phyloP scores from a whole-genome alignment of 2,888 invertebrate genomes.

The Ditula angustiorana region DNA sequence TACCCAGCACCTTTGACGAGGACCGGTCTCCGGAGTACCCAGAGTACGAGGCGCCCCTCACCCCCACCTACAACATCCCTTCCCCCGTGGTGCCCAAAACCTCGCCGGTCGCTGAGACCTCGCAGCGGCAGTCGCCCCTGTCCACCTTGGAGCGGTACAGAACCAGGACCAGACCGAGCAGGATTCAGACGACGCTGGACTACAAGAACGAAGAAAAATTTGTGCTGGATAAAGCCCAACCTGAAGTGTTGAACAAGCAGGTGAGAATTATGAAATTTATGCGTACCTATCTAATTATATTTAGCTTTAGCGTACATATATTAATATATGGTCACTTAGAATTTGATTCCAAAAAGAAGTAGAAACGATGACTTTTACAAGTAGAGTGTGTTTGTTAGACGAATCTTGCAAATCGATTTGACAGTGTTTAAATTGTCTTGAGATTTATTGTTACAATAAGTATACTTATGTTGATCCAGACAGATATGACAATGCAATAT shows the following conservation, averaged over 20 bases:
- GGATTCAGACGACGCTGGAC: constrained; percentile 69
- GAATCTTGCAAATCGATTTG: too few relatives aligned
- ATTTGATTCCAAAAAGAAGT: too few relatives aligned
- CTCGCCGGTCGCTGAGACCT: constrained; percentile 53
- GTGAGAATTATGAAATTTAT: too few relatives aligned
- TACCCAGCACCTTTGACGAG: constrained; percentile 83
- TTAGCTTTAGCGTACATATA: too few relatives aligned
- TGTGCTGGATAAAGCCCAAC: constrained; percentile 88
- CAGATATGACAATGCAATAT: too few relatives aligned
- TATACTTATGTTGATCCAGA: too few relatives aligned
- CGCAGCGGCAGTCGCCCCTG: constrained; percentile 69
- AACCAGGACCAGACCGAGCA: constrained; percentile 70
- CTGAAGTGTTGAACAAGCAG: constrained; percentile 83
- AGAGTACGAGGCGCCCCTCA: constrained; percentile 64
- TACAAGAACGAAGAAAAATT: constrained; percentile 87
- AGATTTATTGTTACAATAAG: too few relatives aligned
- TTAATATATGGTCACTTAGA: too few relatives aligned
- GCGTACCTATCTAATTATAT: too few relatives aligned
- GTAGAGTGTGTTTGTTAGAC: too few relatives aligned
- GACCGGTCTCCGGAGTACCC: constrained; percentile 57
- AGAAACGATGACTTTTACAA: too few relatives aligned
- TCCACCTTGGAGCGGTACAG: constrained; percentile 80
- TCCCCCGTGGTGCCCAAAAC: constrained; percentile 71
- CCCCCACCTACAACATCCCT: constrained; percentile 66
- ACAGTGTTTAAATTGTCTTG: too few relatives aligned